Evolutionary conservation across 2,113 vertebrate species (phyloP).

Genomic region (Catharus fuscescens): DNA sequence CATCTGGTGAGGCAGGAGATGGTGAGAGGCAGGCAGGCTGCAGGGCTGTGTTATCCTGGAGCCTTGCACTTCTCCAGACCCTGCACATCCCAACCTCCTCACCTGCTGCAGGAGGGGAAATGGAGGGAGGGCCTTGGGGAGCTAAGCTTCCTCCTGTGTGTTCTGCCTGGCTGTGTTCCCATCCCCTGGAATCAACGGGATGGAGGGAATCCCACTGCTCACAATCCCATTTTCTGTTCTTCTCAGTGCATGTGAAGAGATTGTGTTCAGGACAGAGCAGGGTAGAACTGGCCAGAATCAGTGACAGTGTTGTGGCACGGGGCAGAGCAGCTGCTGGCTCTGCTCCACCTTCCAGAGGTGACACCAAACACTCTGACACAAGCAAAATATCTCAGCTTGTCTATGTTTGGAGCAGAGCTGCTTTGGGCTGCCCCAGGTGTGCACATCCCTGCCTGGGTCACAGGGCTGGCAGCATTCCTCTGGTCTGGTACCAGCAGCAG

Average conservation of each 20-base stretch:
- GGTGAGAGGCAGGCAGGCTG: background rate
- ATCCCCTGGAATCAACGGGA: background rate
- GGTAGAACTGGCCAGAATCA: rapidly evolving
- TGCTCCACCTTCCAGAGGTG: background rate
- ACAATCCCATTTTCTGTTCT: background rate
- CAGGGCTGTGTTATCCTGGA: rapidly evolving
- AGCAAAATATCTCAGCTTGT: rapidly evolving
- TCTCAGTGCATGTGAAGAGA: rapidly evolving
- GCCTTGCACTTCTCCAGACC: background rate
- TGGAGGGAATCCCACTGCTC: background rate
- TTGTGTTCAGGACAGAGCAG: rapidly evolving
- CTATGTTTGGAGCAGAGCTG: background rate
- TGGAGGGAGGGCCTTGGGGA: rapidly evolving
- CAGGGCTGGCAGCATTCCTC: rapidly evolving
- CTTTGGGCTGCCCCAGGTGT: background rate
- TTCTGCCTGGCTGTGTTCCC: background rate
- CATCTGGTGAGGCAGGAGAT: background rate
- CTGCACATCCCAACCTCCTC: rapidly evolving
- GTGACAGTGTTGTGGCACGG: rapidly evolving
- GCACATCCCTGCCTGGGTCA: too few relatives aligned
- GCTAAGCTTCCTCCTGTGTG: background rate
- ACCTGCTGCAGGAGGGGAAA: background rate
- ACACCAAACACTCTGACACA: background rate
- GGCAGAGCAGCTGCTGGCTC: background rate
- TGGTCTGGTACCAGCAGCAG: background rate